Conservation (phyloP, 2,113 vertebrate species). For the Corythoichthys haematopterus region DNA sequence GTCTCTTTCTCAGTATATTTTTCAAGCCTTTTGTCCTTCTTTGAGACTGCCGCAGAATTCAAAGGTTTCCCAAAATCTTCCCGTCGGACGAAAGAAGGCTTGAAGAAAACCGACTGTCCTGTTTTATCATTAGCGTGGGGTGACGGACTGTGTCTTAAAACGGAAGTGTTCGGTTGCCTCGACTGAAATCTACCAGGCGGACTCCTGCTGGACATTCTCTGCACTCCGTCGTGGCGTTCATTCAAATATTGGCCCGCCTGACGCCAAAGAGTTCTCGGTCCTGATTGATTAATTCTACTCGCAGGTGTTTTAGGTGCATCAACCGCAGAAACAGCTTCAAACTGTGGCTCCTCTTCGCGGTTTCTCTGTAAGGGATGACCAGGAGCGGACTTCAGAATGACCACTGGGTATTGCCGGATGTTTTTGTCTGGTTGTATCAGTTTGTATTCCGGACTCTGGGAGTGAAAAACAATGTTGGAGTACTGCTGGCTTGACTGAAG, state of each 20-base stretch:
- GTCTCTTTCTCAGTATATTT: neutral
- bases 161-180: neutral
- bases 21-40: neutral
- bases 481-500: slow-evolving; percentile 10
- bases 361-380: neutral
- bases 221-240: neutral
- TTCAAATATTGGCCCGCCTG: neutral
- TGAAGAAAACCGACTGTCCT: slow-evolving; percentile 24
- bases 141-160: slow-evolving; percentile 8
- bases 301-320: neutral
- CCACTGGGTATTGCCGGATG: neutral
- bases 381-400: slow-evolving; percentile 16
- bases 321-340: neutral
- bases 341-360: neutral
- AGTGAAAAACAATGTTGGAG: neutral
- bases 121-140: slow-evolving; percentile 9
- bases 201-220: slow-evolving; percentile 1
- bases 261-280: neutral
- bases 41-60: neutral
- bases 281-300: neutral
- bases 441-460: neutral
- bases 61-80: neutral
- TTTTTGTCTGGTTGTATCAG: neutral
- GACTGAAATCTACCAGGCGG: slow-evolving; percentile 12
- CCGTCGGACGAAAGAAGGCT: neutral